Base-by-base conservation (phyloP, 2,797 vertebrate species). In the Dromococcyx pavoninus region DNA sequence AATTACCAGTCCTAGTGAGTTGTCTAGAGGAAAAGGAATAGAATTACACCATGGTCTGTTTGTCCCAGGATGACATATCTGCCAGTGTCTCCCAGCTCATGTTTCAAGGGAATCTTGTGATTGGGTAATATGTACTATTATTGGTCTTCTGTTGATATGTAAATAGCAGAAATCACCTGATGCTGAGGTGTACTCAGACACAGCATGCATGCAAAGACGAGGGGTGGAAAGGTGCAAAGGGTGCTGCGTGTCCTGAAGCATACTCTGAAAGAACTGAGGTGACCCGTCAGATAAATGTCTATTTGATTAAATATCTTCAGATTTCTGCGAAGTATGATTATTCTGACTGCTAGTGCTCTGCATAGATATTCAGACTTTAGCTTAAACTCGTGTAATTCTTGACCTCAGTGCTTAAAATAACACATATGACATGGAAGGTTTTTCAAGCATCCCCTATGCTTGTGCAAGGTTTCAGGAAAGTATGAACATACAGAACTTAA, bases 381-480 rank as follows among this genome's bases (percentile, higher is more conserved):
- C 33, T 77, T 51, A 46, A 86, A 66, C 21, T 76, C 6, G 3
- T 19, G 13, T 44, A 64, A 58, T 43, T 69, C 15, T 65, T 92
- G 43, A 30, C 1, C 0, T 9, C 0, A 0, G 7, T n/a, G 22
- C 60, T 50, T n/a, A 35, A 61, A 78, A 25, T 30, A 64, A 44
- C 43, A 66, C n/a, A 57, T 61, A 57, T 10, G 15, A 2, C 19
- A 75, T 61, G 13, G 7, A 81, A 43, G 6, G 0, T 43, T 91
- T 91, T 84, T 56, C 41, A 53, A 35, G 12, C 44, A 37, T 72
- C 72, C 12, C 4, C 10, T 67, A 19, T 4, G 13, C 13, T 57
- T 65, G 4, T 32, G 8, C 51, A 58, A 86, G 28, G 30, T 27
- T 66, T 71, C 10, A 66, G 46, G 23, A 37, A 70, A 72, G 2